Evolutionary conservation across 1,140 invertebrate genomes (phyloP), one percentile per base, ranked within the genome.

Genomic region (Anastrepha obliqua): DNA sequence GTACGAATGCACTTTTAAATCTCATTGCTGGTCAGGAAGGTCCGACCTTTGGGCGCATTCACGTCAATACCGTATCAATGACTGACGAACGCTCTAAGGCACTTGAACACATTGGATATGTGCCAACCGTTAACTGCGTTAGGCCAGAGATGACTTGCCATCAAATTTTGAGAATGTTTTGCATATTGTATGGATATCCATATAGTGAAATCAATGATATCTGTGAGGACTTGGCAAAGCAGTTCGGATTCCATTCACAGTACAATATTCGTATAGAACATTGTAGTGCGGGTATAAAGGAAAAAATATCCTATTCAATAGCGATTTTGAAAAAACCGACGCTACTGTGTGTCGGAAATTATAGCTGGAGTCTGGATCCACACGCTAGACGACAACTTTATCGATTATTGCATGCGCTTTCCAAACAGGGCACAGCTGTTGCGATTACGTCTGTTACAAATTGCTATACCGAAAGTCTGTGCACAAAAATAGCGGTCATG

Each of bases 161-260:
- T 55, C 47, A 81, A 17, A 42, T 81, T 81, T 81, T 81, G 74
- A 81, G 55, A 58, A 81, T 47, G n/a, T 81, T 81, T 20, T 81
- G 74, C 4, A 81, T 81, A 20, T n/a, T 81, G 8, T 81, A 81
- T 81, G 74, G 47, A 6, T 81, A 81, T 58, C 47, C 74, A 29
- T 42, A 42, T 0, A n/a, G 55, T 3, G 4, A 55, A 55, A 81
- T 81, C 74, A 29, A 81, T 47, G 74, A 55, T 11, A 55, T 81
- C 0, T 20, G 47, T 81, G 74, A 81, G 20, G n/a, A 81, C 55
- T 81, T 81, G 2, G 6, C 74, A 2, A 55, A 81, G 11, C 44
- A 55, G 4, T 81, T 51, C 8, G 74, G 74, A 0, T 81, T 81
- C 9, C n/a, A 81, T n/a, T 55, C 74, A 81, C 74, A 81, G 6